Evolutionary conservation across 2,888 invertebrate genomes (phyloP), one percentile per base, ranked within the genome.

Genomic region (Xestobium rufovillosum): DNA sequence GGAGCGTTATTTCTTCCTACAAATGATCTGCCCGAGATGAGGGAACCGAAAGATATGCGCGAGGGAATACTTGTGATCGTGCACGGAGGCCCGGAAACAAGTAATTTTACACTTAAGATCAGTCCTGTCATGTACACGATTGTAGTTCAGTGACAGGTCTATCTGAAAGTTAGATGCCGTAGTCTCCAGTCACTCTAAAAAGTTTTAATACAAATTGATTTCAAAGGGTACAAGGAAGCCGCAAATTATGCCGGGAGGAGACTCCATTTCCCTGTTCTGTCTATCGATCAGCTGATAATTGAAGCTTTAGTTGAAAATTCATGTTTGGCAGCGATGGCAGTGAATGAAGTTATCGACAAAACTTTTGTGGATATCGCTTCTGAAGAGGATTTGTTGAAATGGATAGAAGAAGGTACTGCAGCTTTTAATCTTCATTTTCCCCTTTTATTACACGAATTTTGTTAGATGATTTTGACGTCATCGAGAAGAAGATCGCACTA

Each of bases 201-300:
- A n/a, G n/a, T n/a, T n/a, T n/a, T n/a, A n/a, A n/a, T n/a, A n/a
- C n/a, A n/a, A n/a, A n/a, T n/a, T n/a, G n/a, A 14, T 14, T 36
- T 47, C 47, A n/a, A 34, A 65, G 65, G 59, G 38, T 57, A 51
- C 43, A 35, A 52, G 16, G 50, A 52, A 43, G 53, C 55, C 12
- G 65, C 65, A 2, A 55, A 59, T 35, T 46, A 48, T 46, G 47
- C 55, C 10, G 73, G 71, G 3, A 70, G 65, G 52, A 50, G 43
- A 3, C 54, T 75, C 2, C 45, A 55, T 3, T 44, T 75, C 38
- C 71, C 72, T 1, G 67, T 68, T 3, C 49, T 70, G 41, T 72
- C 66, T 55, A 64, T 72, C 37, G 78, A 73, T 55, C 52, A 59
- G 16, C 64, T 68, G 55, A 69, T 68, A 50, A 69, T 67, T 38